Evolutionary conservation across 2,888 invertebrate species (phyloP).

Genomic region (Opisthograptis luteolata): DNA sequence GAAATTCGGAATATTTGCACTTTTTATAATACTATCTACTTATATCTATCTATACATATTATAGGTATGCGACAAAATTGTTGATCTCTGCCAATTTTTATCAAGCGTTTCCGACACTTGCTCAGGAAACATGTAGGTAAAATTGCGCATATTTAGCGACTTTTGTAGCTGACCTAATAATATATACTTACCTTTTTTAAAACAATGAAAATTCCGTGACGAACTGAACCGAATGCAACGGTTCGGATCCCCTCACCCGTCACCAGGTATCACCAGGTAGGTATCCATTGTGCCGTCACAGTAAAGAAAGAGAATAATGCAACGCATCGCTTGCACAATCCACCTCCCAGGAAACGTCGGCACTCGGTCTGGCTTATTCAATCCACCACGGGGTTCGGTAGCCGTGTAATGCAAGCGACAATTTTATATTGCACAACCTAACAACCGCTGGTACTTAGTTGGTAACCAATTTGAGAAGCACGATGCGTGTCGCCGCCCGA

Average conservation of each 20-base stretch:
- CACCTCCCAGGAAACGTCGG: slow-evolving; percentile 54
- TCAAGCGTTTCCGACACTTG: too few species aligned
- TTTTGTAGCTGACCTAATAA: too few species aligned
- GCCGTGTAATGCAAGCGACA: slow-evolving; percentile 61
- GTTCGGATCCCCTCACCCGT: slow-evolving; percentile 1
- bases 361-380: slow-evolving; percentile 42
- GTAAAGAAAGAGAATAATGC: slow-evolving; percentile 42
- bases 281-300: slow-evolving; percentile 42
- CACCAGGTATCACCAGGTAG: slow-evolving; percentile 25
- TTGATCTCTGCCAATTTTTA: too few species aligned
- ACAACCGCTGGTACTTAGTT: slow-evolving; percentile 12
- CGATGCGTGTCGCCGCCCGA: slow-evolving; percentile 71
- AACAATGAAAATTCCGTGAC: slow-evolving; percentile 5
- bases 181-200: too few species aligned
- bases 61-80: too few species aligned
- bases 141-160: too few species aligned
- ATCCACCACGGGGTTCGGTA: slow-evolving; percentile 46
- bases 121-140: too few species aligned
- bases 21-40: too few species aligned
- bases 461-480: slow-evolving; percentile 70
- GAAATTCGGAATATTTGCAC: too few species aligned
- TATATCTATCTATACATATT: too few species aligned
- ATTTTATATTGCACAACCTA: slow-evolving; percentile 72
- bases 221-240: not conserved
- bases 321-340: slow-evolving; percentile 51